Evolutionary conservation across 2,113 vertebrate genomes (phyloP), one percentile per base, ranked within the genome.

Genomic region (Syrmaticus mikado): DNA sequence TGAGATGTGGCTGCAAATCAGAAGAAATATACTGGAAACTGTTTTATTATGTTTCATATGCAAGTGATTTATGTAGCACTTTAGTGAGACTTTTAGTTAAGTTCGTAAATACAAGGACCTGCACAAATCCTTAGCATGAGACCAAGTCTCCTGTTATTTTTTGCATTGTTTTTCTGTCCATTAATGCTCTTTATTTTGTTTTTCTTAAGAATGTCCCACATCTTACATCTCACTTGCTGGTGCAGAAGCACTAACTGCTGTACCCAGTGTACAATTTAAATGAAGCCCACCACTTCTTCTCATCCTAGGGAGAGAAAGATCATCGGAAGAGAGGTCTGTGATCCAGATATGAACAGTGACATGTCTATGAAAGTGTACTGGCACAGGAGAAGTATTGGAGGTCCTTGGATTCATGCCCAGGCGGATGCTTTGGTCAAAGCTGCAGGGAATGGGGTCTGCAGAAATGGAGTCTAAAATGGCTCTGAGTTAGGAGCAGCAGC

Each of bases 401-500:
- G 48, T 11, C 32, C 38, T 83, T 86, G 83, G 73, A 65, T n/a
- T 67, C 25, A 1, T 34, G 36, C 50, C 66, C 48, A 7, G 62
- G 62, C 66, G 82, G 57, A 73, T 41, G 28, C 32, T 82, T 79
- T 71, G 67, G 74, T 91, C 32, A 38, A 43, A 89, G 71, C n/a
- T 85, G 53, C 72, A 4, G 32, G 55, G 78, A 79, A 38, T 6
- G 76, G n/a, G 53, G 62, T 83, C 17, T 87, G 78, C 53, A 50
- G 76, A 60, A 68, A n/a, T 2, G 15, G 27, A 82, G 70, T 19
- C 74, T 89, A 28, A 78, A 86, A 82, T 60, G 75, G 40, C 62
- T 89, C 58, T 10, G 58, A 82, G 66, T 40, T 70, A 79, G 70
- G 60, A 73, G 68, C 48, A 76, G 74, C 91, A 94, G 89, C 80